Percentiles rank a stretch among this genome's conserved stretches.
Evolutionary conservation across 2,113 vertebrate genomes (phyloP).

Genomic region (Plecturocebus donacophilus): DNA sequence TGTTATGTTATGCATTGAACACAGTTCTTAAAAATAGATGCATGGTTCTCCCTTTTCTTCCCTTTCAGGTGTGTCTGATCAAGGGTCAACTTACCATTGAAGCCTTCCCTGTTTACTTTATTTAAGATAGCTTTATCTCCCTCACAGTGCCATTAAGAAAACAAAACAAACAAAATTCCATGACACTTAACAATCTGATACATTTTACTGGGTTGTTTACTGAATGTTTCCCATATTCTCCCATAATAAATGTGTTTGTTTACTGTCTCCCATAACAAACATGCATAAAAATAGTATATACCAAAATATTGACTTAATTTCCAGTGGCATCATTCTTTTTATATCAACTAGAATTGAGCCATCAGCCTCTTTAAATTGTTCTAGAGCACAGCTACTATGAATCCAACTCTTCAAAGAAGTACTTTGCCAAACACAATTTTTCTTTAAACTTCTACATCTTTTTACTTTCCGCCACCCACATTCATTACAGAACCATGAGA

Average conservation of each 20-base stretch:
- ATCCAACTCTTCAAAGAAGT: background rate
- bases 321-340: background rate
- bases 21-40: background rate
- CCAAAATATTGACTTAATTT: background rate
- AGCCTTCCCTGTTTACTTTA: background rate
- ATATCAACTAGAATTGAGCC: background rate
- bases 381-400: background rate
- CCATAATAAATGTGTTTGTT: too few relatives aligned
- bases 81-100: background rate
- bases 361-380: background rate
- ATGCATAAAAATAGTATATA: background rate
- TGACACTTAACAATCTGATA: background rate
- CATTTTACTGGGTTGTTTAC: background rate
- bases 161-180: background rate
- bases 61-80: background rate
- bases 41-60: background rate
- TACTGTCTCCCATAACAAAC: background rate
- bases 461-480: background rate
- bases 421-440: background rate
- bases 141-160: background rate
- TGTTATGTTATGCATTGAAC: background rate
- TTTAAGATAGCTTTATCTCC: background rate
- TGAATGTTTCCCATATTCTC: background rate
- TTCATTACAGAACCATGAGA: background rate
- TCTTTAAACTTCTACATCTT: background rate